Evolutionary conservation across 2,888 invertebrate species (phyloP).

Genomic region (Conomelus anceps): DNA sequence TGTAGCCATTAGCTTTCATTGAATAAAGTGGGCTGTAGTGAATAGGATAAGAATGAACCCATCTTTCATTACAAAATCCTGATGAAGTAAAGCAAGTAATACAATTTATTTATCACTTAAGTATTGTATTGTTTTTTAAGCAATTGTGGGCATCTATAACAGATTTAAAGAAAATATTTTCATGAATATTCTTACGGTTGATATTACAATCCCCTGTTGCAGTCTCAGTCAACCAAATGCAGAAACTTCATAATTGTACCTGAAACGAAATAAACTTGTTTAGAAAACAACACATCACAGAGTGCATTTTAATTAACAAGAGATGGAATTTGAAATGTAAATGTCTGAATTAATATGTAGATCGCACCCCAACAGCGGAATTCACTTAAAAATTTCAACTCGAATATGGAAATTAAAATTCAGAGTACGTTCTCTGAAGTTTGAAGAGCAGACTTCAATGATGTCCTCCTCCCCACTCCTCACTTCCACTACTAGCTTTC

Average conservation of each 20-base stretch:
- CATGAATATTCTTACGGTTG: neutral
- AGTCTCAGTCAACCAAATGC: neutral
- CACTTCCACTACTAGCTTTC: neutral
- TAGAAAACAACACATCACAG: neutral
- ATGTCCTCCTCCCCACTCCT: neutral
- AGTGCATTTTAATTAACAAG: neutral
- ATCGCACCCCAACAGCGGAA: neutral
- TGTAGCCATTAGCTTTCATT: too few relatives aligned
- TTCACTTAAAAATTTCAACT: neutral
- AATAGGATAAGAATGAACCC: neutral
- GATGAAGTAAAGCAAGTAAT: neutral
- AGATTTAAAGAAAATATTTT: neutral
- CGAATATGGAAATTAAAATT: neutral
- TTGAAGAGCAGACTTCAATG: neutral
- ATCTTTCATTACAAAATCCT: neutral
- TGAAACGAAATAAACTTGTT: neutral
- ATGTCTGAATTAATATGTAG: neutral
- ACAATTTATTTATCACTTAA: too few relatives aligned
- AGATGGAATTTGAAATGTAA: neutral
- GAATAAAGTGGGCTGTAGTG: neutral
- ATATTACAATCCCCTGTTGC: too few relatives aligned
- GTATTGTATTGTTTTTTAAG: neutral
- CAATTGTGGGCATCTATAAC: neutral
- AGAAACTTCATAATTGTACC: neutral
- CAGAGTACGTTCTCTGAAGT: neutral